Percentiles rank a stretch among this genome's conserved stretches.
These are phyloP conservation scores for Sinocyclocheilus anophthalmus DNA, from an alignment of 2,113 vertebrate species.

Conservation along the genomic window DNA sequence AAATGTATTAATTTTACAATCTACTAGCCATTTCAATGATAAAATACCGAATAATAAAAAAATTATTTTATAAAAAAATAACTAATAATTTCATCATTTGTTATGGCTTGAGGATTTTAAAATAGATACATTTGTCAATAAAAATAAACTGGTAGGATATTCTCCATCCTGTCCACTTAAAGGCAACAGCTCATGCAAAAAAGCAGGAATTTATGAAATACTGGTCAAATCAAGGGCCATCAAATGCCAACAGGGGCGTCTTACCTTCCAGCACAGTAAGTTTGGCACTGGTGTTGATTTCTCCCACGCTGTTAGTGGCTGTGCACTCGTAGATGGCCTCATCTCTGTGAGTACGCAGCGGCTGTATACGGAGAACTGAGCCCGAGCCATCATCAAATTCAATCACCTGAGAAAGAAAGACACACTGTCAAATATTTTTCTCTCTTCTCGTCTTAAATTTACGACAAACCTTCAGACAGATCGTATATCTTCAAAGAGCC, in stretches of 20 bases:
- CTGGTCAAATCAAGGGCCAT: neutral
- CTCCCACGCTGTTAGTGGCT: constrained; percentile 89
- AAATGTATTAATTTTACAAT: neutral
- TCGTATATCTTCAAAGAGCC: constrained; percentile 5
- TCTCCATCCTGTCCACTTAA: neutral
- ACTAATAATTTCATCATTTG: too few relatives aligned
- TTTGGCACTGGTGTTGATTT: constrained; percentile 97
- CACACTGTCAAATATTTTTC: neutral
- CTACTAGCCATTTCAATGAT: too few relatives aligned
- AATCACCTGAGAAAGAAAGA: constrained; percentile 81
- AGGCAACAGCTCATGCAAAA: neutral
- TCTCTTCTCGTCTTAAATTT: neutral
- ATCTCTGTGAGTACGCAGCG: constrained; percentile 90
- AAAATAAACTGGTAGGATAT: neutral
- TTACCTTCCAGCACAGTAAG: constrained; percentile 98
- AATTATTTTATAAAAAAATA: too few relatives aligned
- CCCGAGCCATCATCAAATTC: constrained; percentile 98
- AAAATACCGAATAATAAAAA: too few relatives aligned
- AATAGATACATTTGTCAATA: too few relatives aligned
- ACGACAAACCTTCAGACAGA: constrained; percentile 3
- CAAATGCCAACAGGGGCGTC: constrained; percentile 7
- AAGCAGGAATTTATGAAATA: neutral
- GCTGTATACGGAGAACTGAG: constrained; percentile 97
- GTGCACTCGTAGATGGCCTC: constrained; percentile 99
- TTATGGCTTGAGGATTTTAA: too few relatives aligned